Base-by-base conservation (phyloP, 2,888 invertebrate species). In the Gari tellinella region DNA sequence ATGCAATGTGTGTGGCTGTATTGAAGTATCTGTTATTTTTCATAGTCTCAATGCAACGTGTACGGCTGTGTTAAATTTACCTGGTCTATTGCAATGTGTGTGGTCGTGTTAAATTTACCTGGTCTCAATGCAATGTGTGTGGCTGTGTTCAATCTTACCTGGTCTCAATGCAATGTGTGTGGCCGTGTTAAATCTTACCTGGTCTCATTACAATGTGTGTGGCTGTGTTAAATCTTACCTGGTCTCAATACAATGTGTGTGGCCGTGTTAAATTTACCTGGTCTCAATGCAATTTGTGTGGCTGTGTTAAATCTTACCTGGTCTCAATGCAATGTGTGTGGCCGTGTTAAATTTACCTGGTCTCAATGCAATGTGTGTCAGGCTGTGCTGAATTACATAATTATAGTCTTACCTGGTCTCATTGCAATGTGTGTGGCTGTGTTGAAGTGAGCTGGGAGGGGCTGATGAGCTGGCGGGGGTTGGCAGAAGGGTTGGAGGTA, bases 391-490 rank as follows among this genome's bases (percentile, higher is more conserved):
- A 1, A 1, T 12, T 17, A 19, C 10, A 7, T 8, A 15, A 25
- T 2, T n/a, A 14, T 1, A 31, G 26, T 57, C 79, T 80, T 78
- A 89, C 89, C 88, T 86, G 88, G 88, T 74, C 88, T 76, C 84
- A 88, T 87, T 61, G 89, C 85, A 46, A 88, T 70, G 72, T 88
- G 89, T 70, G 88, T 87, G 74, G 88, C 83, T 56, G 87, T 79
- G 79, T 85, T 88, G 78, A 88, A 86, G 80, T 88, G 88, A 63
- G 86, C 88, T 45, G 87, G 88, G 17, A 88, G 80, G 17, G 87
- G 87, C 52, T 88, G 88, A 64, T 89, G 89, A 69, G 87, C 88
- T n/a, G 88, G 88, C 8, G 87, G 88, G 19, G 89, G 87, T 53
- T 85, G 86, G 64, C 85, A 88, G 56, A 72, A 88, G 43, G 84